Evolutionary conservation across 2,113 vertebrate species (phyloP).

Genomic region (Oreamnos americanus): DNA sequence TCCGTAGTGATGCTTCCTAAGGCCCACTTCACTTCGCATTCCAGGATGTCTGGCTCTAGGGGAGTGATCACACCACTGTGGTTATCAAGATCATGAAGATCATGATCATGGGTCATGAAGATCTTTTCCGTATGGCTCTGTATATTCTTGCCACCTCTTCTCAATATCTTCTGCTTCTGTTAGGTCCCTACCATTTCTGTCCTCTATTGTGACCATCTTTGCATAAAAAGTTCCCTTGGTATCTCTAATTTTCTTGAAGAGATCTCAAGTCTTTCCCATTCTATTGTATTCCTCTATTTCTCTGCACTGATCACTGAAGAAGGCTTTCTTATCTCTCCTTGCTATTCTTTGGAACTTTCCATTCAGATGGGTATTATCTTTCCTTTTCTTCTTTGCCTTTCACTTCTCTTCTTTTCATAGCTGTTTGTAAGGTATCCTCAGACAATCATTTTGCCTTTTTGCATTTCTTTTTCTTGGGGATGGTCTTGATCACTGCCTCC

Average conservation of each 20-base stretch:
- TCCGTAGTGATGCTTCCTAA: not conserved
- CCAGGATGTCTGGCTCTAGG: not conserved
- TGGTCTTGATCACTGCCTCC: not conserved
- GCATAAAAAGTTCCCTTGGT: not conserved
- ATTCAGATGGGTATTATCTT: not conserved
- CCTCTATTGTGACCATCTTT: not conserved
- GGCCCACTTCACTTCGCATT: not conserved
- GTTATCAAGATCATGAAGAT: not conserved
- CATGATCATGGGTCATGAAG: not conserved
- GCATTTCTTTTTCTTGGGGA: not conserved
- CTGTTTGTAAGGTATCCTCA: not conserved
- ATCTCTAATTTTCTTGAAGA: not conserved
- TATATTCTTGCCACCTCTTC: not conserved
- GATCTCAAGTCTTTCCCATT: not conserved
- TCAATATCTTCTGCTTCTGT: not conserved
- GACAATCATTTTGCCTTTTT: not conserved
- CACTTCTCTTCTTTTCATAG: not conserved
- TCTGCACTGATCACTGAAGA: not conserved
- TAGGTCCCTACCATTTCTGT: not conserved
- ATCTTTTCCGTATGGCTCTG: not conserved
- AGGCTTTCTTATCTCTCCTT: not conserved
- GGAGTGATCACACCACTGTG: not conserved
- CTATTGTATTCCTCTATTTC: not conserved
- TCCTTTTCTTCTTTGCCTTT: not conserved
- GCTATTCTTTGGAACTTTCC: not conserved